phyloP scores from a whole-genome alignment of 2,797 vertebrate genomes.

The Antennarius maculatus region DNA sequence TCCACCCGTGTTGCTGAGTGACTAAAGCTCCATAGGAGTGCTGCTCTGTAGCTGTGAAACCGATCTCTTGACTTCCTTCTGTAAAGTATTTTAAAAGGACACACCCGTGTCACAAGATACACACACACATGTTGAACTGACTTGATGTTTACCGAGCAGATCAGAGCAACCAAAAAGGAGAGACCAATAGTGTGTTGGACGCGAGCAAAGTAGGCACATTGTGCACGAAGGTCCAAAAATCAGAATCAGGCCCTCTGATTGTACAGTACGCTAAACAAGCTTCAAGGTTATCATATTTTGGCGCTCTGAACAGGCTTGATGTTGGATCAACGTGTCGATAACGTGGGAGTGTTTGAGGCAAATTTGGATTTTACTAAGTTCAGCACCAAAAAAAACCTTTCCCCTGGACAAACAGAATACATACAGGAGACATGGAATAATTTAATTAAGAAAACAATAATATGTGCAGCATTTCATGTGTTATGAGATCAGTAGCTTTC shows the following conservation, averaged over 20 bases:
- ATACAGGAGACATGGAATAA: constrained; percentile 57
- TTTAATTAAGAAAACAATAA: constrained; percentile 51
- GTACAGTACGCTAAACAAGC: constrained; percentile 75
- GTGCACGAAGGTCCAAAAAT: constrained; percentile 67
- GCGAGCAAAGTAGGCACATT: constrained; percentile 70
- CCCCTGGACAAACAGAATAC: constrained; percentile 56
- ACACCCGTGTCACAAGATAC: constrained; percentile 4
- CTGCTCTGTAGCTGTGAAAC: constrained; percentile 3
- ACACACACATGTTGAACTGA: constrained; percentile 10
- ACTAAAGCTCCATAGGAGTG: not conserved
- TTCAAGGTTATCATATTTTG: constrained; percentile 47
- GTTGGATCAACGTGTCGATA: constrained; percentile 42
- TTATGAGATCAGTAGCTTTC: constrained; percentile 71
- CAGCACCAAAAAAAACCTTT: constrained; percentile 64
- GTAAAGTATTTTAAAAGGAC: not conserved
- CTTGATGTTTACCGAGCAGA: constrained; percentile 22
- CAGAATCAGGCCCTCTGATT: constrained; percentile 74
- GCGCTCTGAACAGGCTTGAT: constrained; percentile 52
- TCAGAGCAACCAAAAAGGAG: constrained; percentile 13
- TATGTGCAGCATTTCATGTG: constrained; percentile 55
- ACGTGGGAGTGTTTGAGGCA: constrained; percentile 38
- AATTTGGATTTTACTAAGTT: constrained; percentile 64
- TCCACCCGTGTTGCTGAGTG: constrained; percentile 5
- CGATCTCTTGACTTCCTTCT: constrained; percentile 5
- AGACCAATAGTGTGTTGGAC: constrained; percentile 50